Base-by-base conservation (phyloP, 1,140 invertebrate genomes). In the Magallana angulata region DNA sequence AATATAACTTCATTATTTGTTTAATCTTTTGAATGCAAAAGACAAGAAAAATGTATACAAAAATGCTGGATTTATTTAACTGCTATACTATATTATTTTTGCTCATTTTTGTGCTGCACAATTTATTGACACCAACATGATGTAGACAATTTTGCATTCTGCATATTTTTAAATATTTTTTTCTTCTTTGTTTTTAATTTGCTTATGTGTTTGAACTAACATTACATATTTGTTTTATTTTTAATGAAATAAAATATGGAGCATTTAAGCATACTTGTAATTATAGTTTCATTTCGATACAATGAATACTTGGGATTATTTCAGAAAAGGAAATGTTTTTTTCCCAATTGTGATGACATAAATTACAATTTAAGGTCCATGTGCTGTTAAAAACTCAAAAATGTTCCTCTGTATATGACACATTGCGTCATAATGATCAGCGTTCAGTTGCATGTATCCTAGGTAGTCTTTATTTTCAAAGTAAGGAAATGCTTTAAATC, bases 211-310 rank as follows among this genome's bases (percentile, higher is more conserved):
- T n/a, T 71, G n/a, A 71, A 24, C 18, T 71, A 36, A 24, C 9
- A 24, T 16, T 71, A 30, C 64, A 6, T 71, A 7, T 24, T 71
- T n/a, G n/a, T 62, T 62, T 62, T 62, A 62, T 71, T 71, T 71
- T 71, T 71, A 24, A 7, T 71, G 64, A 71, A 71, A 71, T 71
- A 71, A 71, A 71, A 24, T 18, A 71, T 71, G 64, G 30, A 71
- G 7, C 2, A 3, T 24, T 24, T 24, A 71, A 48, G 36, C 36
- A 48, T 48, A 48, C 36, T 48, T 48, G 36, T 71, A 9, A 71
- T 18, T 71, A 7, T 24, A 24, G 14, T 71, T 71, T 71, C 18
- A 71, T 30, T 71, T 24, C 5, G 11, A 71, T 24, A 24, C 9
- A 71, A 71, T 6, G 12, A 48, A 48, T 48, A 48, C 36, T 48